Percentiles rank a stretch among this genome's conserved stretches.
phyloP scores from a whole-genome alignment of 2,888 invertebrate genomes.

The Ditula angustiorana region DNA sequence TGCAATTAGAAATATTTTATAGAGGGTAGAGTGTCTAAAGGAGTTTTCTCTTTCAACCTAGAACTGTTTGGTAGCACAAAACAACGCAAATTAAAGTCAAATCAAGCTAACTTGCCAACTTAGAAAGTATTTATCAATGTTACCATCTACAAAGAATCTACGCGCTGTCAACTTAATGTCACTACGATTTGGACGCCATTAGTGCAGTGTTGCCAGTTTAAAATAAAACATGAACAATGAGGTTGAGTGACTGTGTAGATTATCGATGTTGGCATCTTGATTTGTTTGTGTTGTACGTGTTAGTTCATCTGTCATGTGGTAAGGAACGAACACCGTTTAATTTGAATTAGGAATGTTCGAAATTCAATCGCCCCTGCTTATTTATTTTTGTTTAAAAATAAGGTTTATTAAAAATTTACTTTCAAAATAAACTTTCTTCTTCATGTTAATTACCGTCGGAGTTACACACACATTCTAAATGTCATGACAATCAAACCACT shows the following conservation, averaged over 20 bases:
- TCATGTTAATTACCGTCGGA: too few relatives aligned
- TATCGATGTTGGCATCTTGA: constrained; percentile 68
- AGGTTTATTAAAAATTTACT: too few relatives aligned
- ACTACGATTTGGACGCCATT: constrained; percentile 60
- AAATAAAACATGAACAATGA: constrained; percentile 60
- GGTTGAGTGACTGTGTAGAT: constrained; percentile 68
- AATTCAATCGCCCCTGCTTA: constrained; percentile 18
- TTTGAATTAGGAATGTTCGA: constrained; percentile 30
- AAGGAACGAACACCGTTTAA: constrained; percentile 27
- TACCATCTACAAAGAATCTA: constrained; percentile 47
- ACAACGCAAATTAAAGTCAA: constrained; percentile 14
- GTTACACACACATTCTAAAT: too few relatives aligned
- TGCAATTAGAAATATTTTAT: too few relatives aligned
- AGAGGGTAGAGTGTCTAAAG: constrained; percentile 5
- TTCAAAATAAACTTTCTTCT: too few relatives aligned
- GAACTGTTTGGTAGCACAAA: too few relatives aligned
- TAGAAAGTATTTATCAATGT: constrained; percentile 31
- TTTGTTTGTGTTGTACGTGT: constrained; percentile 67
- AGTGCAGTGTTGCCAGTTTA: constrained; percentile 59
- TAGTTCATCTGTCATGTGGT: constrained; percentile 66
- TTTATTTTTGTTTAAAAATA: not conserved
- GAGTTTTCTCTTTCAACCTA: too few relatives aligned
- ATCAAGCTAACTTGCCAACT: constrained; percentile 16
- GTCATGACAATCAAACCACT: too few relatives aligned
- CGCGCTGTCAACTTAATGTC: constrained; percentile 65